These are phyloP conservation scores for Choristoneura rosaceana DNA, from an alignment of 2,888 invertebrate species.

Conservation along the genomic window DNA sequence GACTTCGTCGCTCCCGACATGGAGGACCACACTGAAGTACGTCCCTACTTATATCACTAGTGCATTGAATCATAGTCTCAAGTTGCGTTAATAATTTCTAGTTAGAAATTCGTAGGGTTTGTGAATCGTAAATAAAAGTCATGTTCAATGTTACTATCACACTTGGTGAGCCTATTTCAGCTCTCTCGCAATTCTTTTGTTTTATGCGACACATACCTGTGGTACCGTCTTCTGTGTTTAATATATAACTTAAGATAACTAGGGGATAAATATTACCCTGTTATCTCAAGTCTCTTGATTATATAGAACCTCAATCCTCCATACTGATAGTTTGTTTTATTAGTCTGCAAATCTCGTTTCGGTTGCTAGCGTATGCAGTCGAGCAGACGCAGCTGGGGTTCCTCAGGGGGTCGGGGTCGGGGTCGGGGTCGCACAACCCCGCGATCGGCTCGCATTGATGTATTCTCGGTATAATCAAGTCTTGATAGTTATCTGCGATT, in stretches of 20 bases:
- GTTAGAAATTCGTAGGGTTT: no score
- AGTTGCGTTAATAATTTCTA: not conserved
- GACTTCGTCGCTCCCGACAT: not conserved
- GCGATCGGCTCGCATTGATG: not conserved
- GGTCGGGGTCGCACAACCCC: not conserved
- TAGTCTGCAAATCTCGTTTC: not conserved
- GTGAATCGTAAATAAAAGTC: no score
- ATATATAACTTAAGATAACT: no score
- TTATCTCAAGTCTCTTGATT: not conserved
- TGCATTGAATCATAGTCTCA: not conserved
- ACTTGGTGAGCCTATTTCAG: no score
- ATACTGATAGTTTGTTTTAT: not conserved
- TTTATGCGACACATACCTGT: no score
- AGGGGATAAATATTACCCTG: not conserved
- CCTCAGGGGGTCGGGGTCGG: not conserved
- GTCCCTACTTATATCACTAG: not conserved
- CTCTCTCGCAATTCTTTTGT: no score
- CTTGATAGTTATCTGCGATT: not conserved
- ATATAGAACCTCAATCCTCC: no score
- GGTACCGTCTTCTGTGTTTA: no score
- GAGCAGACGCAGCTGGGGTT: not conserved
- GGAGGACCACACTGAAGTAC: slow-evolving; percentile 7
- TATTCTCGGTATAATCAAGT: not conserved
- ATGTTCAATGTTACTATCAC: no score
- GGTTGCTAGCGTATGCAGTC: not conserved